phyloP scores from a whole-genome alignment of 2,888 invertebrate genomes.

The Parnassius apollo region DNA sequence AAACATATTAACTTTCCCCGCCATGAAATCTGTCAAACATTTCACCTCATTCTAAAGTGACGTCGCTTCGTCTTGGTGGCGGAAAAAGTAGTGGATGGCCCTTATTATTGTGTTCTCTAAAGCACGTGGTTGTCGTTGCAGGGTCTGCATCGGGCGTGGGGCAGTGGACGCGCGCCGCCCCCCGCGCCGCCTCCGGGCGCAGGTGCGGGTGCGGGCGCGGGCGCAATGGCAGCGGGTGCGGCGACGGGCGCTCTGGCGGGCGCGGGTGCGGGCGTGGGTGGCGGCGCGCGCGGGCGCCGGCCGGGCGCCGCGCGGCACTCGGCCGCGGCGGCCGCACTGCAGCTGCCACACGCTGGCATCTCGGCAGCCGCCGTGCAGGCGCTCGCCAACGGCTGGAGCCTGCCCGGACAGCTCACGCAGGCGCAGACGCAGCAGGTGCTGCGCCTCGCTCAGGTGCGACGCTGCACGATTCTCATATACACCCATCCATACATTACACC shows the following conservation, averaged over 20 bases:
- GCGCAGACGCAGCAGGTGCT: constrained; percentile 77
- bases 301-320: constrained; percentile 57
- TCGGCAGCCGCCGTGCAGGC: constrained; percentile 72
- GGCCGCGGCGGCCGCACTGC: constrained; percentile 57
- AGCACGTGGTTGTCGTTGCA: constrained; percentile 30
- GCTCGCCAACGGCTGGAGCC: constrained; percentile 64
- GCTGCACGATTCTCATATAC: background rate
- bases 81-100: too few species aligned
- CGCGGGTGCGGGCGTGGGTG: constrained; percentile 47
- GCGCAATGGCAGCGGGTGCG: constrained; percentile 38
- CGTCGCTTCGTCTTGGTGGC: too few species aligned
- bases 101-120: too few species aligned
- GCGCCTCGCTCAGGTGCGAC: constrained; percentile 68
- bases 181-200: constrained; percentile 83
- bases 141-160: constrained; percentile 78
- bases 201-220: constrained; percentile 34
- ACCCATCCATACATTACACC: too few species aligned
- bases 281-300: constrained; percentile 59
- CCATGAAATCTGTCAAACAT: too few species aligned
- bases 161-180: constrained; percentile 90
- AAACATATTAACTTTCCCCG: too few species aligned
- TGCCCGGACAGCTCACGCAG: constrained; percentile 60
- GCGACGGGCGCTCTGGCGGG: constrained; percentile 36
- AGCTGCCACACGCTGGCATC: constrained; percentile 64
- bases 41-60: too few species aligned